Base-by-base conservation (phyloP, 1,140 invertebrate species). In the Amyelois transitella region DNA sequence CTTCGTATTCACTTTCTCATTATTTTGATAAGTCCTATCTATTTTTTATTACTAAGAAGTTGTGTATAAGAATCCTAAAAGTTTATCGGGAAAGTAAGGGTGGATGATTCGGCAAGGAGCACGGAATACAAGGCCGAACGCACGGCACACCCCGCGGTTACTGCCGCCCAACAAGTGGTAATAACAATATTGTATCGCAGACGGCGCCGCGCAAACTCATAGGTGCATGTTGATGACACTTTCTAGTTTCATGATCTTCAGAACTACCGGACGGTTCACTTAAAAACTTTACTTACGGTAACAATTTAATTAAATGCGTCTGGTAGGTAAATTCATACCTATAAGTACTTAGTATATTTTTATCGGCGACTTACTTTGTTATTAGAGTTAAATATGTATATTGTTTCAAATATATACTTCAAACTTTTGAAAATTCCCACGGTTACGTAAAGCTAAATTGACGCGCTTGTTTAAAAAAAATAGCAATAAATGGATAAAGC, bases 81-180 rank as follows among this genome's bases (percentile, higher is more conserved):
- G 70, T 75, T 79, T 77, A 60, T 77, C 75, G 78, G 64, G 61
- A 75, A 61, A 70, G 58, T 66, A 58, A 47, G 54, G 53, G 53
- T 53, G 7, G 19, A 48, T 22, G 49, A 60, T 53, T 38, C 43
- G 43, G 58, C 55, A 54, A 55, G 21, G 28, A 43, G 19, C 60
- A 64, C 64, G 61, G 53, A 49, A 66, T 59, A 73, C 62, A 63
- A 66, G 68, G 64, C 61, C 72, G 71, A 69, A 60, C 73, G 75
- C 69, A 69, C 72, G 72, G 62, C 60, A 69, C 81, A 79, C 73
- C 77, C 73, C 77, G 80, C 79, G 77, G 70, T 77, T 65, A 75
- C 81, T 79, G 78, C 84, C 85, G 81, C 84, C 86, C 88, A 89
- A 89, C 88, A 89, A 89, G 88, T 89, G 86, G 85, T 77, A 73